phyloP scores from a whole-genome alignment of 2,113 vertebrate species.

The Piprites chloris region DNA sequence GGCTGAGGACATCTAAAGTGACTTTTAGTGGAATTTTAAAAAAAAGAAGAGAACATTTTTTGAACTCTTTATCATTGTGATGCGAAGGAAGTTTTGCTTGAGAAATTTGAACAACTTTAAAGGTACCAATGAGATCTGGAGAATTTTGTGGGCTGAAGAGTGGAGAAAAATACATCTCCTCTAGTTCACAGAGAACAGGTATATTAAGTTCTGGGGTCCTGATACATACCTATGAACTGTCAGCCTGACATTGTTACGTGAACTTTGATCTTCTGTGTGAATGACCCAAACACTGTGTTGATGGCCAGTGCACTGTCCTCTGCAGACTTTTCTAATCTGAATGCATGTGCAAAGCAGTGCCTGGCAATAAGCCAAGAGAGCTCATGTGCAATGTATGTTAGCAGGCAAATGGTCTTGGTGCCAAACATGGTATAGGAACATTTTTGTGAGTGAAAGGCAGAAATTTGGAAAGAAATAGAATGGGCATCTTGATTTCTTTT shows the following conservation, averaged over 20 bases:
- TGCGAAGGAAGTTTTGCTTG: not conserved
- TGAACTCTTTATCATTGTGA: no score
- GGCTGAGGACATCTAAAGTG: no score
- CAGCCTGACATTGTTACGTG: not conserved
- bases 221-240: not conserved
- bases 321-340: not conserved
- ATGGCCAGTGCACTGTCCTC: not conserved
- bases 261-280: not conserved
- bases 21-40: no score
- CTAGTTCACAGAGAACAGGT: not conserved
- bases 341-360: not conserved
- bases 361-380: not conserved
- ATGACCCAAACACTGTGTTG: not conserved
- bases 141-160: not conserved
- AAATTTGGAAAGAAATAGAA: not conserved
- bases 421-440: not conserved
- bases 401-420: not conserved
- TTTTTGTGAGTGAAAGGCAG: not conserved
- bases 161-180: not conserved
- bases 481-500: not conserved
- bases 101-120: not conserved
- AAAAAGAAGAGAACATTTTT: no score
- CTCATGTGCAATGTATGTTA: not conserved
- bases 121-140: not conserved
- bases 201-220: not conserved